These are phyloP conservation scores for Torymus aiolomorphi DNA, from an alignment of 2,888 invertebrate genomes.

Conservation along the genomic window DNA sequence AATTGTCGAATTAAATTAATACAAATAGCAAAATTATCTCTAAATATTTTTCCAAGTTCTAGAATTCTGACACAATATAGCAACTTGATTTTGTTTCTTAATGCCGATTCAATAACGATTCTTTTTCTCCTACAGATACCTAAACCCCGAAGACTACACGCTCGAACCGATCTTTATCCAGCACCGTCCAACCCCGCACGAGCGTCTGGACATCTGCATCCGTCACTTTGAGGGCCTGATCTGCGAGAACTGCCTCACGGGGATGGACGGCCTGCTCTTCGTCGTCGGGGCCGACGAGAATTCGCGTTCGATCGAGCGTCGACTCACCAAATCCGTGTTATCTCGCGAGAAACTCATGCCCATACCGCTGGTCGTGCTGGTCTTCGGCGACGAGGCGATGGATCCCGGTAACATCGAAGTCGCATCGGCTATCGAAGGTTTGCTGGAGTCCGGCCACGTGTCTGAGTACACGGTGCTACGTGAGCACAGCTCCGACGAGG, in stretches of 20 bases:
- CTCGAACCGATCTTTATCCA: conserved; percentile 67
- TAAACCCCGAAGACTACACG: conserved; percentile 73
- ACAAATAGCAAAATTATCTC: too few species aligned
- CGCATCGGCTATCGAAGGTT: conserved; percentile 61
- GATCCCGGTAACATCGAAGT: conserved; percentile 57
- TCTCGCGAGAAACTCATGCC: conserved; percentile 69
- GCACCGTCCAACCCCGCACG: conserved; percentile 67
- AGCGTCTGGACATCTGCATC: conserved; percentile 70
- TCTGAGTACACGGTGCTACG: conserved; percentile 68
- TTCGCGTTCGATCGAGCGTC: conserved; percentile 60
- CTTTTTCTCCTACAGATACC: conserved; percentile 60
- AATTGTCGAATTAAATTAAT: too few species aligned
- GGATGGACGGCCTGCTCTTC: conserved; percentile 70
- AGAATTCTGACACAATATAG: too few species aligned
- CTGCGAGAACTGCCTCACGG: conserved; percentile 63
- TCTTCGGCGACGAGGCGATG: conserved; percentile 62
- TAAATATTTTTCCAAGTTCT: too few species aligned
- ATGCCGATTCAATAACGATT: too few species aligned
- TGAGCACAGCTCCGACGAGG: conserved; percentile 64
- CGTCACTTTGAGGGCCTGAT: conserved; percentile 67
- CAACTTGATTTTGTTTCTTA: too few species aligned
- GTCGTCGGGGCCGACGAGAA: conserved; percentile 66
- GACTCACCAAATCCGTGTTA: conserved; percentile 68
- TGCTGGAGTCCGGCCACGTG: conserved; percentile 69
- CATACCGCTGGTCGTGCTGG: conserved; percentile 68